These are phyloP conservation scores for Ameiurus melas DNA, from an alignment of 2,113 vertebrate species.

Conservation along the genomic window DNA sequence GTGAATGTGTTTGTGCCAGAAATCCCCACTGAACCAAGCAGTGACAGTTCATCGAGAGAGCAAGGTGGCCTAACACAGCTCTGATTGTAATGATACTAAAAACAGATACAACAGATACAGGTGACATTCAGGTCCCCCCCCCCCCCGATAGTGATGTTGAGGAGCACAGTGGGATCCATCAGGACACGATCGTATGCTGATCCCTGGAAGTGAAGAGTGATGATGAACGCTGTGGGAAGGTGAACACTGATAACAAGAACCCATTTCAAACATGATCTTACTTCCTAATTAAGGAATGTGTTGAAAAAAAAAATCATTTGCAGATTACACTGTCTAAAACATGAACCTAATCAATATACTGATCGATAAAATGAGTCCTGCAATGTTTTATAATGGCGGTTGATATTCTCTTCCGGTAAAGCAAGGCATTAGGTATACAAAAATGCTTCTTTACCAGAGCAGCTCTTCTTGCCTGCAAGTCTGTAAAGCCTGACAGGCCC, in stretches of 20 bases:
- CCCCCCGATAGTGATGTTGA: conserved; percentile 7
- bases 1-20: conserved; percentile 34
- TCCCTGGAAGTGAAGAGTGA: conserved; percentile 69
- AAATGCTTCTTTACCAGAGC: conserved; percentile 91
- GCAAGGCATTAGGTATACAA: conserved; percentile 84
- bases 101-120: conserved; percentile 83
- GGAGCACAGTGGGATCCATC: conserved; percentile 58
- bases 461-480: conserved; percentile 95
- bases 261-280: conserved; percentile 76
- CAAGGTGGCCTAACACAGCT: conserved; percentile 3
- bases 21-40: conserved; percentile 22
- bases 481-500: conserved; percentile 83
- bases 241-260: conserved; percentile 94
- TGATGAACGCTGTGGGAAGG: conserved; percentile 60
- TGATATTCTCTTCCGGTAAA: conserved; percentile 92
- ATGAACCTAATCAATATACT: conserved; percentile 92
- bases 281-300: conserved; percentile 97
- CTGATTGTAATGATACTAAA: conserved; percentile 58
- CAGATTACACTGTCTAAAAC: conserved; percentile 88
- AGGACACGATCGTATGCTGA: conserved; percentile 67
- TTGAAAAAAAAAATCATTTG: conserved; percentile 80
- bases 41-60: conserved; percentile 1
- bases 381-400: conserved; percentile 83
- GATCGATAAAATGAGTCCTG: conserved; percentile 91
- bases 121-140: conserved; percentile 78